Base-by-base conservation (phyloP, 2,113 vertebrate species). In the Tenebrosternarchus preto region DNA sequence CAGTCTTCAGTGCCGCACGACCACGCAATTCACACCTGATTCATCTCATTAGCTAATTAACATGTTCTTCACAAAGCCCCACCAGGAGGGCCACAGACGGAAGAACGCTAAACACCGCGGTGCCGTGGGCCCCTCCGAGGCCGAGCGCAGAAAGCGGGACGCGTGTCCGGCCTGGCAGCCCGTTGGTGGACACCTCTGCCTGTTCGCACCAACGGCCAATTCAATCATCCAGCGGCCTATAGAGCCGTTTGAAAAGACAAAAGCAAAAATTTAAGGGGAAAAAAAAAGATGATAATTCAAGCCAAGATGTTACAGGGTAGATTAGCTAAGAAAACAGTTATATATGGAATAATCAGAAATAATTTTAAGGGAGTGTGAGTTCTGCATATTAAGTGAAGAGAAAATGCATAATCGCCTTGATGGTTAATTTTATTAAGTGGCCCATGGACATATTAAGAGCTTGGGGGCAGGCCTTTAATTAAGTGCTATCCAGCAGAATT, bases 331-430 rank as follows among this genome's bases (percentile, higher is more conserved):
- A 11, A 17, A 72, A 67, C 22, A 76, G 72, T 61, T 60, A 55
- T 24, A 73, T 50, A 76, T 53, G 17, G 17, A 77, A 50, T 66
- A 43, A 46, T 33, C 24, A 50, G 67, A 59, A 61, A 63, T 69
- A 57, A 5, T 25, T 78, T 73, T 27, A 55, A 72, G 43, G 17
- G 15, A 73, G 55, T 64, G 16, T 53, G 73, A 71, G 46, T 73
- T 31, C 5, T 29, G 20, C 22, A 84, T 73, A 53, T 25, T 36
- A 76, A 53, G 72, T 83, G 57, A 57, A 66, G 33, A 46, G 46
- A 69, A 75, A 79, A n/a, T 27, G 71, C 76, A 78, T 76, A 84
- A 84, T 43, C 81, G 56, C 57, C 71, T 76, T 39, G 72, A 72
- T 20, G 72, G 66, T 33, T 76, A 78, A 78, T 78, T 81, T 25